These are phyloP conservation scores for Germaria angustata DNA, from an alignment of 2,888 invertebrate genomes.

Conservation along the genomic window DNA sequence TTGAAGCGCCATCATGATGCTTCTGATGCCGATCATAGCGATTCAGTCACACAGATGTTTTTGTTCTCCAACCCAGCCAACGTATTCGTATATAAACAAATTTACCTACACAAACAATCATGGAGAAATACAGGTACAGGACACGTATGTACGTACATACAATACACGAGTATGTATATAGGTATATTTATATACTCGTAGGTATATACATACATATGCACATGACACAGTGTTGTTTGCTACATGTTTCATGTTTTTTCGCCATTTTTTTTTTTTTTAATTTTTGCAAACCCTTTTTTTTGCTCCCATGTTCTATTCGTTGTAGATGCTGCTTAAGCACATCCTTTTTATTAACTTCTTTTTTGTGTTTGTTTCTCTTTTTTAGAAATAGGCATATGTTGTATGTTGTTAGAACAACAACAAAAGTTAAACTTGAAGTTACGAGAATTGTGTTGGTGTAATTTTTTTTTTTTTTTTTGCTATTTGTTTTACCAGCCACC, in stretches of 20 bases:
- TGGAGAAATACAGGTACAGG: too few relatives aligned
- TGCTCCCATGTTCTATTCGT: not conserved
- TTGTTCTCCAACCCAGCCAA: slow-evolving; percentile 20
- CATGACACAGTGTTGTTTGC: not conserved
- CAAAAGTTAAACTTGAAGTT: not conserved
- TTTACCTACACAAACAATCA: not conserved
- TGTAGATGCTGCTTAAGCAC: slow-evolving; percentile 44
- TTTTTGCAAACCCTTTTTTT: not conserved
- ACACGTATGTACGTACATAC: too few relatives aligned
- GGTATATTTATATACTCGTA: too few relatives aligned
- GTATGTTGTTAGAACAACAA: not conserved
- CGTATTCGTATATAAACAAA: not conserved
- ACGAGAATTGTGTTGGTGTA: not conserved
- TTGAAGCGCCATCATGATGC: slow-evolving; percentile 7
- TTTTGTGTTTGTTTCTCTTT: not conserved
- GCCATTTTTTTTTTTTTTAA: not conserved
- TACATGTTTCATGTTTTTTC: not conserved
- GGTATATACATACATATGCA: not conserved
- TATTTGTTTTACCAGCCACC: not conserved
- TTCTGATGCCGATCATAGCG: slow-evolving; percentile 2
- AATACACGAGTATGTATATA: not conserved
- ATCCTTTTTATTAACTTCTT: slow-evolving; percentile 11
- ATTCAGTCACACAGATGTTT: slow-evolving; percentile 37
- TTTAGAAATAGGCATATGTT: slow-evolving; percentile 29
- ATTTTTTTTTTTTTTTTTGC: slow-evolving; percentile 6